phyloP scores from a whole-genome alignment of 2,113 vertebrate genomes.

The Phasianus colchicus region DNA sequence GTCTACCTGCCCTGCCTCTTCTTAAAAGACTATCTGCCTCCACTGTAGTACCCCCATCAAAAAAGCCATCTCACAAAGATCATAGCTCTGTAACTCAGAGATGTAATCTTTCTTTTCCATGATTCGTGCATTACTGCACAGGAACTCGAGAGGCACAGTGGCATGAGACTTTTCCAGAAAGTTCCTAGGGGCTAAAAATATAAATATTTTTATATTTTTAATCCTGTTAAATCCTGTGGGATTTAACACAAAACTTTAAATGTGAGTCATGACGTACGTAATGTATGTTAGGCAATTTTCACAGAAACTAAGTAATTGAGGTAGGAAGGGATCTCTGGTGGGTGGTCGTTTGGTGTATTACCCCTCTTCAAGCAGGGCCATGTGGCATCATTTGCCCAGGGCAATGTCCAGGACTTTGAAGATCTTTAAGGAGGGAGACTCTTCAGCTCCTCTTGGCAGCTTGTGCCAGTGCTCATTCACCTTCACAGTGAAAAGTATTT shows the following conservation, averaged over 20 bases:
- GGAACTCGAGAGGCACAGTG: not conserved
- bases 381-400: not conserved
- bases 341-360: not conserved
- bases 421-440: not conserved
- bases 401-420: not conserved
- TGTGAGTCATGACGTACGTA: not conserved
- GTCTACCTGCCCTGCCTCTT: not conserved
- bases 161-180: not conserved
- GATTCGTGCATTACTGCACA: accelerated
- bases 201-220: too few relatives aligned
- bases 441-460: not conserved
- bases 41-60: not conserved
- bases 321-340: not conserved
- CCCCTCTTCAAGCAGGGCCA: not conserved
- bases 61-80: not conserved
- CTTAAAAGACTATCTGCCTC: not conserved
- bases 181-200: not conserved
- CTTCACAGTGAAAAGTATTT: not conserved
- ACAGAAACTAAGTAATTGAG: not conserved
- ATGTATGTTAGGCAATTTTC: not conserved
- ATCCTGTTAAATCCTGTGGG: too few relatives aligned
- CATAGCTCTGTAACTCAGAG: not conserved
- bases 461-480: not conserved
- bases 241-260: not conserved
- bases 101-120: accelerated